These are phyloP conservation scores for Terebella lapidaria DNA, from an alignment of 2,888 invertebrate genomes.

Conservation along the genomic window DNA sequence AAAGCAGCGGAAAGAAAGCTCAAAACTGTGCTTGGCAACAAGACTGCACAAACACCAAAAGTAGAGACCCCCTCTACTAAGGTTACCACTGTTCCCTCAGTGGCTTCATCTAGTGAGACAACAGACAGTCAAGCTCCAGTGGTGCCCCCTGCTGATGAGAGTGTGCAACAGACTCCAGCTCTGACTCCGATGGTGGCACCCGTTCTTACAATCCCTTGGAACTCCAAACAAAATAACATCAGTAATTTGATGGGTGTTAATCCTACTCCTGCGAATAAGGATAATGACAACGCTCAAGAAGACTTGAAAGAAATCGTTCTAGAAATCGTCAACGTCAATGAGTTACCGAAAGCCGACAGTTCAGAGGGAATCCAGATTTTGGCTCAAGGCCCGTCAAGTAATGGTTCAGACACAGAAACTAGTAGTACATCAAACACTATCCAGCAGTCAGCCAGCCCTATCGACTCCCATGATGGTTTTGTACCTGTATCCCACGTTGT, in stretches of 20 bases:
- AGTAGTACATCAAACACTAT: neutral
- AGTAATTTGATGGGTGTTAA: no score
- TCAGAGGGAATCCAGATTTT: neutral
- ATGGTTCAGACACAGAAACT: neutral
- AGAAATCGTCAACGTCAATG: slow-evolving; percentile 5
- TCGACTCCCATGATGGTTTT: neutral
- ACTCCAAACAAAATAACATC: neutral
- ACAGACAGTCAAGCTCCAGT: no score
- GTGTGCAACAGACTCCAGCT: no score
- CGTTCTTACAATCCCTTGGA: no score
- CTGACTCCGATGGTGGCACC: no score
- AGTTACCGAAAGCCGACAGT: neutral
- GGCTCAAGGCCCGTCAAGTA: neutral
- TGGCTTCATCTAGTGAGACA: neutral
- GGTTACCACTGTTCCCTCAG: neutral
- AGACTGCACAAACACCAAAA: no score
- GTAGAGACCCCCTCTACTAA: neutral
- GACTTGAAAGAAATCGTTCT: slow-evolving; percentile 1
- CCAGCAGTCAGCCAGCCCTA: neutral
- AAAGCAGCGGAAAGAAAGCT: neutral
- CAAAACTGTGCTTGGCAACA: no score
- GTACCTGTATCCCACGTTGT: neutral
- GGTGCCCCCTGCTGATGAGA: no score
- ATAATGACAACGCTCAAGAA: no score
- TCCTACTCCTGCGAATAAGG: no score